Base-by-base conservation (phyloP, 2,888 invertebrate genomes). In the Lampropteryx suffumata region DNA sequence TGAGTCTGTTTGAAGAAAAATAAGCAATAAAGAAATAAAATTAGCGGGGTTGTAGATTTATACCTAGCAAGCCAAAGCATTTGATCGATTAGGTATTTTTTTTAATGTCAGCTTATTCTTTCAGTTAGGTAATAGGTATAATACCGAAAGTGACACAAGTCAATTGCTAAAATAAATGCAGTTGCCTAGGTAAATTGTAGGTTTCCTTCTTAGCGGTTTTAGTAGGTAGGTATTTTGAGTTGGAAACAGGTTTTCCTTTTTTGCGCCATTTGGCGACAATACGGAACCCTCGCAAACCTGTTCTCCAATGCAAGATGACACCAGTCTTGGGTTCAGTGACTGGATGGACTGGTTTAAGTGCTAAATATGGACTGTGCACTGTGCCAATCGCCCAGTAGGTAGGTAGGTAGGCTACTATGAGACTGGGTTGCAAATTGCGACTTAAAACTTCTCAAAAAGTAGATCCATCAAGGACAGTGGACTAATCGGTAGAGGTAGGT, bases 301-400 rank as follows among this genome's bases (percentile, higher is more conserved):
- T 59, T 47, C 24, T 24, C 12, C 26, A 17, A 12, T 35, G 37
- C 29, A 50, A 34, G 47, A 53, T 37, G 56, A 50, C 40, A 54
- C 59, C 41, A 40, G 43, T 24, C 36, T 39, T 29, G 30, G 48
- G 59, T 57, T 53, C 55, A 53, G 41, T 55, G 59, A 60, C 52
- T 50, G 39, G 37, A 29, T 28, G 37, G 29, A 49, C 49, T 49
- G 49, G 49, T 49, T 54, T 36, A 10, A 14, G 13, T 13, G 43
- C 52, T 53, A 48, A 48, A 53, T 53, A 48, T 13, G 52, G 52
- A 35, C 30, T 29, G 36, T 14, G 34, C 29, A 52, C 34, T 48
- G 52, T 53, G 52, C 48, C 52, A 50, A 49, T 41, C 40, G 30
- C 13, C 30, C 34, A 12, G 21, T 29, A 28, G 30, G 34, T 39